phyloP scores from a whole-genome alignment of 2,797 vertebrate species.

The Nasua narica region DNA sequence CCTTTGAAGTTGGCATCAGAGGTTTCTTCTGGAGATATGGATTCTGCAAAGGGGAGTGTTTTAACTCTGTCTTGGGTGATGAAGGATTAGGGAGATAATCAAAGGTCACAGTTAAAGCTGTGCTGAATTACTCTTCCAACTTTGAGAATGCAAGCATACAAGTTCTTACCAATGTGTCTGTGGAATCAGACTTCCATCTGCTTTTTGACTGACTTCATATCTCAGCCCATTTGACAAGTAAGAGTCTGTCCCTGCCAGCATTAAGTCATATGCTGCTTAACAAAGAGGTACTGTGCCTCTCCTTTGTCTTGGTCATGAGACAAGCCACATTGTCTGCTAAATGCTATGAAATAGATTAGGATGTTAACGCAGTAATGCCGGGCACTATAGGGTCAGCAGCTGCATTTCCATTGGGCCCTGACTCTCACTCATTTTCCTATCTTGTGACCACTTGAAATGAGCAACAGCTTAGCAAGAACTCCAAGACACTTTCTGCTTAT shows the following conservation, averaged over 20 bases:
- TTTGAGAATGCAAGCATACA: conserved; percentile 24
- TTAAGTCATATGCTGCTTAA: background rate
- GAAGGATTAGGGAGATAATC: conserved; percentile 42
- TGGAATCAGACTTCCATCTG: background rate
- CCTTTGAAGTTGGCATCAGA: conserved; percentile 50
- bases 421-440: background rate
- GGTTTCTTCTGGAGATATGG: conserved; percentile 49
- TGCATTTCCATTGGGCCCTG: background rate
- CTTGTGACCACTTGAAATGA: background rate
- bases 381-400: background rate
- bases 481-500: background rate
- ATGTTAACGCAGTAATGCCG: background rate
- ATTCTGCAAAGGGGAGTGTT: conserved; percentile 58
- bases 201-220: background rate
- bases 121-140: conserved; percentile 45
- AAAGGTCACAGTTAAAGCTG: conserved; percentile 42
- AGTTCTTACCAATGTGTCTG: background rate
- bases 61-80: conserved; percentile 18
- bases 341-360: background rate
- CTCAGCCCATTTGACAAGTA: background rate
- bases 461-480: background rate
- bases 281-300: background rate
- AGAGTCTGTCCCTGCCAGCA: background rate
- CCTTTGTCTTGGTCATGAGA: background rate
- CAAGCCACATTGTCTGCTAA: background rate